Conservation (phyloP, 2,113 vertebrate species). For the Gracilinanus agilis region DNA sequence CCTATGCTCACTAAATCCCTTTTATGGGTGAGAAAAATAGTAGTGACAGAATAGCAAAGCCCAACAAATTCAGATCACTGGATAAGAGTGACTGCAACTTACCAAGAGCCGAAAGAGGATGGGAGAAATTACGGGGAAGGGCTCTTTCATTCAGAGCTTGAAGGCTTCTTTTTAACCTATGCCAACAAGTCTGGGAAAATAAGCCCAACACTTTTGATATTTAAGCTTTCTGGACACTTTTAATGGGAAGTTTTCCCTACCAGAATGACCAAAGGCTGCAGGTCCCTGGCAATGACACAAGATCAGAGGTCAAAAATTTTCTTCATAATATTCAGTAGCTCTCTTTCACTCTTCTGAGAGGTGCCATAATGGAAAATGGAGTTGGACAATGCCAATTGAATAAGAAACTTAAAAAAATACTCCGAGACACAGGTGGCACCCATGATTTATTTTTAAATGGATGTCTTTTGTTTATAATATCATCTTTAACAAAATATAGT, state of each 20-base stretch:
- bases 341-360: conserved; percentile 86
- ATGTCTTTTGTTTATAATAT: neutral
- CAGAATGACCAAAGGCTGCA: conserved; percentile 95
- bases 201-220: conserved; percentile 91
- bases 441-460: neutral
- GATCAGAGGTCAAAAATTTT: conserved; percentile 95
- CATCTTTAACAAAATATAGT: neutral
- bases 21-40: neutral
- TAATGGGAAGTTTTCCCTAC: conserved; percentile 94
- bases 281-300: conserved; percentile 94
- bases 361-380: too few species aligned
- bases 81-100: conserved; percentile 20
- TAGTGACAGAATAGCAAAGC: conserved; percentile 48
- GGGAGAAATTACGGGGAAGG: conserved; percentile 58
- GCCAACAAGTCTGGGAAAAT: conserved; percentile 86
- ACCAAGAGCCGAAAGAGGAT: conserved; percentile 43
- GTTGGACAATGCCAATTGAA: conserved; percentile 41
- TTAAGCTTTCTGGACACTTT: conserved; percentile 94
- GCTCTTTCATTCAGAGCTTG: conserved; percentile 87
- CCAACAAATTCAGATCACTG: conserved; percentile 61
- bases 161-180: conserved; percentile 94
- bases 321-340: conserved; percentile 92
- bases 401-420: conserved; percentile 92
- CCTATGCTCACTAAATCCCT: conserved; percentile 27
- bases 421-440: conserved; percentile 79